A percentile compares a stretch with the other conserved stretches of the same genome.
phyloP scores from a whole-genome alignment of 2,113 vertebrate genomes.

The Garra rufa region DNA sequence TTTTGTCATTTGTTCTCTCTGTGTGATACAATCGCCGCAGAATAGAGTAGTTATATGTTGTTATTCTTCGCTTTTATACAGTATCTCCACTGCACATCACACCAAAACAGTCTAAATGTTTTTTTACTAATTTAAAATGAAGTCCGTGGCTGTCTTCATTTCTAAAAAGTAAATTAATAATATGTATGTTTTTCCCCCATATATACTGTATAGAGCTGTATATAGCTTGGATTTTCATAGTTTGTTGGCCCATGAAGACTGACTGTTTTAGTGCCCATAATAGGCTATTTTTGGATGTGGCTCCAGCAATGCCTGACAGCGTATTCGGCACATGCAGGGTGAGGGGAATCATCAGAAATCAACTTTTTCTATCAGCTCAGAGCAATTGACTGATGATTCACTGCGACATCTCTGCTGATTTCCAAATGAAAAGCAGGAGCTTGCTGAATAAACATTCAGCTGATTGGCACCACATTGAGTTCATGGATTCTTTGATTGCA shows the following conservation, averaged over 20 bases:
- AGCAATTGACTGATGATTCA: constrained; percentile 78
- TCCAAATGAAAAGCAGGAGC: constrained; percentile 75
- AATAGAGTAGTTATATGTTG: constrained; percentile 27
- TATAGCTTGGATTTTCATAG: neutral
- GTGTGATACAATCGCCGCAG: constrained; percentile 30
- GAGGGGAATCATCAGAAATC: constrained; percentile 73
- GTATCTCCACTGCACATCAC: neutral
- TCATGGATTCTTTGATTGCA: constrained; percentile 77
- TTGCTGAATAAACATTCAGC: constrained; percentile 70
- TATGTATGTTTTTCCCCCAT: neutral
- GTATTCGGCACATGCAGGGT: constrained; percentile 40
- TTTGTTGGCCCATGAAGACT: constrained; percentile 36
- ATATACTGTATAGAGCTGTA: neutral
- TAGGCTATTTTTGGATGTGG: constrained; percentile 44
- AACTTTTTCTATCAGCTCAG: constrained; percentile 74
- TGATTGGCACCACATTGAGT: constrained; percentile 82
- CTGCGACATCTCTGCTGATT: constrained; percentile 69
- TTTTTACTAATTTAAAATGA: neutral
- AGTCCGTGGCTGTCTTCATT: neutral
- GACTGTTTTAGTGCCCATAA: constrained; percentile 42
- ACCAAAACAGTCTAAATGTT: constrained; percentile 20
- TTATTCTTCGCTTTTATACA: constrained; percentile 18
- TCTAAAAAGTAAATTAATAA: neutral
- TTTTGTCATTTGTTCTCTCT: constrained; percentile 40
- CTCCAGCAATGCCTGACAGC: constrained; percentile 41